Percentiles rank a stretch among this genome's conserved stretches.
These are phyloP conservation scores for Drosophila hydei DNA, from an alignment of 1,140 invertebrate species.

Conservation along the genomic window DNA sequence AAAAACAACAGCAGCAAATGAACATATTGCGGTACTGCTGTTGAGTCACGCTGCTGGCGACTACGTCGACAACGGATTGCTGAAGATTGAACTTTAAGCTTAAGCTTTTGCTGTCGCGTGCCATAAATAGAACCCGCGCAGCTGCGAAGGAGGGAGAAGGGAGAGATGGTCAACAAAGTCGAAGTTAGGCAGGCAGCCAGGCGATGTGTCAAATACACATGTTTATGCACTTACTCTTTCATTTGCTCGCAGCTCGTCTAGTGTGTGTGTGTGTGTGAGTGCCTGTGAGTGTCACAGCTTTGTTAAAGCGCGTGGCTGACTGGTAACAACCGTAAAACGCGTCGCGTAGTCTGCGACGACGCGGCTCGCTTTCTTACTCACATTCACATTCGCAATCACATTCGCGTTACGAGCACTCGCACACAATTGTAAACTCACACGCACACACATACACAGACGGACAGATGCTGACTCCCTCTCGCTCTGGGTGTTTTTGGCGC, in stretches of 20 bases:
- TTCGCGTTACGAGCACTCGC: neutral
- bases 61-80: neutral
- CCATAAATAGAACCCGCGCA: conserved; percentile 8
- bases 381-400: neutral
- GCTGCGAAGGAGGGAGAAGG: neutral
- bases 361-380: neutral
- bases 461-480: neutral
- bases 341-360: conserved; percentile 4
- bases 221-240: neutral
- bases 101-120: conserved; percentile 15
- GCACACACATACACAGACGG: neutral
- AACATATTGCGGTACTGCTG: neutral
- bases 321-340: neutral
- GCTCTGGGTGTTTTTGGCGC: neutral
- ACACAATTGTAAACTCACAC: too few species aligned
- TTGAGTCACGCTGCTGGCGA: conserved; percentile 12
- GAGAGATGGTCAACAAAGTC: neutral
- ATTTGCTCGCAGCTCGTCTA: neutral
- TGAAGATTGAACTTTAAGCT: neutral
- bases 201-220: neutral
- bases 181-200: conserved; percentile 2
- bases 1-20: conserved; percentile 7
- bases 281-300: neutral
- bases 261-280: neutral
- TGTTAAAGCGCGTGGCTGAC: neutral